Percentiles rank a stretch among this genome's conserved stretches.
phyloP scores from a whole-genome alignment of 2,888 invertebrate genomes.

The Corythucha ciliata region DNA sequence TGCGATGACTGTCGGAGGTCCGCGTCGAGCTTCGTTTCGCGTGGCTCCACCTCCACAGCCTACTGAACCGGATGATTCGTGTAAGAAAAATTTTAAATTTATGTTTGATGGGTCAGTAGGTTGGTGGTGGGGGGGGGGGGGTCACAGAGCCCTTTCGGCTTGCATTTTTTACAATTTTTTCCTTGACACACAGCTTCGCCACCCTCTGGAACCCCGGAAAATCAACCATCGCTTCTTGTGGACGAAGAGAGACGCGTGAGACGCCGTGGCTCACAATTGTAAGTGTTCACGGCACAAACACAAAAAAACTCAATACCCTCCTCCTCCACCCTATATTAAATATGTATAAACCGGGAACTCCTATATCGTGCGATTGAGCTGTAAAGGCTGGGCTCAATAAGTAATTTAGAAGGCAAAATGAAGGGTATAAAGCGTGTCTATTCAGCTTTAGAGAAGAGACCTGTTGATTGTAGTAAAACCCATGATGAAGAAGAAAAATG shows the following conservation, averaged over 20 bases:
- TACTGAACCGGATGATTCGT: constrained; percentile 30
- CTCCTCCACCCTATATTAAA: too few species aligned
- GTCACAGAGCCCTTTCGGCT: too few species aligned
- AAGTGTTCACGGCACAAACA: constrained; percentile 47
- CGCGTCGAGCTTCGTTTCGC: constrained; percentile 43
- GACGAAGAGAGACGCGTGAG: constrained; percentile 64
- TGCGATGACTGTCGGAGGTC: constrained; percentile 19
- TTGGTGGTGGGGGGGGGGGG: neutral
- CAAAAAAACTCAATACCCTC: too few species aligned
- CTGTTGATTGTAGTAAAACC: too few species aligned
- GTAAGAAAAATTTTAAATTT: constrained; percentile 17
- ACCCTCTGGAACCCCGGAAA: constrained; percentile 24
- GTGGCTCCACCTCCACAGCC: constrained; percentile 33
- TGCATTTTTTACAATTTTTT: neutral
- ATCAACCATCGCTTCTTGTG: constrained; percentile 45
- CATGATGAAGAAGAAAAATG: too few species aligned
- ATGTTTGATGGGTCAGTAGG: neutral
- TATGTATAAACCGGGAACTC: too few species aligned
- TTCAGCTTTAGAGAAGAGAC: too few species aligned
- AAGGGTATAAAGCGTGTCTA: too few species aligned
- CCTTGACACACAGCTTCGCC: constrained; percentile 17
- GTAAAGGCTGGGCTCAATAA: too few species aligned
- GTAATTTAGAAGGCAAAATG: too few species aligned
- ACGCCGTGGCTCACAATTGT: constrained; percentile 75
- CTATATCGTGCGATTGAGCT: too few species aligned